Conservation (phyloP, 2,797 vertebrate genomes). For the Syngnathus acus region DNA sequence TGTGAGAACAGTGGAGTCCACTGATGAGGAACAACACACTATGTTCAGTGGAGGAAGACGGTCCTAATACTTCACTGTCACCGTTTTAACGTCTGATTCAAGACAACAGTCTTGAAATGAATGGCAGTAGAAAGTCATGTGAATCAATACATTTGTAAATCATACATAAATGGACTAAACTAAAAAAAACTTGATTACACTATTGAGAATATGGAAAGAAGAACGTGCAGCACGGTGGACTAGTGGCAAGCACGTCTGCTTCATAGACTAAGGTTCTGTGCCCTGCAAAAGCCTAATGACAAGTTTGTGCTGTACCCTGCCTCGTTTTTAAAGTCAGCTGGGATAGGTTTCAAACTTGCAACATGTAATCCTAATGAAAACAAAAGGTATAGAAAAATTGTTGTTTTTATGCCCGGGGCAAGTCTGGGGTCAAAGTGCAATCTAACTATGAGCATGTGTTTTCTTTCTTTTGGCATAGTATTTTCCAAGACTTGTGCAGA, state of each 20-base stretch:
- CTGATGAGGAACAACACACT: slow-evolving; percentile 13
- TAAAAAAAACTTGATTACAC: not conserved
- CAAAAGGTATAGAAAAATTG: no score
- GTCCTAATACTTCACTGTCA: slow-evolving; percentile 7
- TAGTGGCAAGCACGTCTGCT: not conserved
- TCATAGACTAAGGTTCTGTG: not conserved
- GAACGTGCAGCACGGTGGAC: not conserved
- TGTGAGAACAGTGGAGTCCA: slow-evolving; percentile 5
- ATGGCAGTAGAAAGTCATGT: not conserved
- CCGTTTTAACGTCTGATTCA: not conserved
- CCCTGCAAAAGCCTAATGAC: no score
- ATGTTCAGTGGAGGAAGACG: slow-evolving; percentile 14
- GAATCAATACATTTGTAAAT: not conserved
- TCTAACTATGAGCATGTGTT: no score
- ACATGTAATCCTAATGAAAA: no score
- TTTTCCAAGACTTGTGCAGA: no score
- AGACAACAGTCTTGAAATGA: not conserved
- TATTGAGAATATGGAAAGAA: not conserved
- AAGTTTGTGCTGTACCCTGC: not conserved
- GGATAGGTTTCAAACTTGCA: no score
- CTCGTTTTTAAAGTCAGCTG: no score
- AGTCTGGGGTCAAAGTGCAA: no score
- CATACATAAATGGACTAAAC: not conserved
- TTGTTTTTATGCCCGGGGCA: no score
- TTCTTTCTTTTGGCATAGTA: no score